These are phyloP conservation scores for Dissostichus mawsoni DNA, from an alignment of 2,113 vertebrate genomes.

Conservation along the genomic window DNA sequence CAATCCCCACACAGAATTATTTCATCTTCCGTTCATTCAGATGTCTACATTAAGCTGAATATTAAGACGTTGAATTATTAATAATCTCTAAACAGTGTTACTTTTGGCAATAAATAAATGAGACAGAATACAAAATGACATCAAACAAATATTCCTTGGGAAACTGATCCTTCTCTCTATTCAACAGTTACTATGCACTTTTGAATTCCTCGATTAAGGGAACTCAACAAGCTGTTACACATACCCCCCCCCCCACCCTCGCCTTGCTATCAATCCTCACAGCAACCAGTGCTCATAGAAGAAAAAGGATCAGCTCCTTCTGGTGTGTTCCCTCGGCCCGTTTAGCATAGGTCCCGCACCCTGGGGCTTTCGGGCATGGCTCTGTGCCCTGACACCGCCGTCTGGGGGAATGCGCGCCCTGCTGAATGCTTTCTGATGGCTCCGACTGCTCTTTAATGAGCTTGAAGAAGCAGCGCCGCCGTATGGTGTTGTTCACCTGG, in stretches of 20 bases:
- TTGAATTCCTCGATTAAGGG: slow-evolving; percentile 66
- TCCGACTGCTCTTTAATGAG: slow-evolving; percentile 71
- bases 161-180: slow-evolving; percentile 15
- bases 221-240: slow-evolving; percentile 79
- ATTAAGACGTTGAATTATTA: neutral
- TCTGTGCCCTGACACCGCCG: slow-evolving; percentile 73
- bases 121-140: neutral
- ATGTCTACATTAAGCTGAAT: neutral
- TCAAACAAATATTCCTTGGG: neutral
- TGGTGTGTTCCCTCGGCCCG: slow-evolving; percentile 78
- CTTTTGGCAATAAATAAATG: neutral
- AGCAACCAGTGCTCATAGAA: slow-evolving; percentile 68
- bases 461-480: slow-evolving; percentile 64
- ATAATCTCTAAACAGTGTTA: neutral
- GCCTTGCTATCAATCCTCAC: slow-evolving; percentile 54
- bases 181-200: slow-evolving; percentile 63
- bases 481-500: slow-evolving; percentile 81
- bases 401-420: slow-evolving; percentile 76
- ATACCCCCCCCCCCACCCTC: neutral
- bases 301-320: slow-evolving; percentile 77
- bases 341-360: slow-evolving; percentile 80
- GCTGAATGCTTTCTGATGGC: slow-evolving; percentile 77
- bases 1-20: slow-evolving; percentile 23
- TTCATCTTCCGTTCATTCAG: slow-evolving; percentile 22
- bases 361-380: slow-evolving; percentile 77